Base-by-base conservation (phyloP, 2,888 invertebrate genomes). In the Embidobia sp. region DNA sequence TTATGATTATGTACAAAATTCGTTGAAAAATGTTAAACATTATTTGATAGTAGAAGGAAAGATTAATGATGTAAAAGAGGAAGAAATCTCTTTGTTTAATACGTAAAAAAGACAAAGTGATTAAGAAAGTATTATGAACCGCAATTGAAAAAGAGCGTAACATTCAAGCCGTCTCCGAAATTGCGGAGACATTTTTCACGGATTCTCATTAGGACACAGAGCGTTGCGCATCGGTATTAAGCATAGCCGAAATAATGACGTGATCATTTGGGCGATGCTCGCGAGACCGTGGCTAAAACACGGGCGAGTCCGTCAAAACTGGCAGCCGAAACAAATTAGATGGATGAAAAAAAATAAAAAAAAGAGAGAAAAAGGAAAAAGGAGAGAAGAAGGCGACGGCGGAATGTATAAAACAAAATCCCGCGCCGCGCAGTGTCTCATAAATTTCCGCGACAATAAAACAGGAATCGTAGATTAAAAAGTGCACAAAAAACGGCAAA, bases 391-490 rank as follows among this genome's bases (percentile, higher is more conserved):
- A 40, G 16, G 19, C 22, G 13, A 4, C 7, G 18, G 3, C 10
- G 48, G 37, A 49, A 49, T 49, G n/a, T n/a, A 22, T 44, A 40
- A 57, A 51, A 49, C 67, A 29, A 48, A 55, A 55, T 55, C 29
- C 18, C 22, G 11, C 31, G 31, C 13, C 31, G 4, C 18, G 51
- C 49, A 13, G 10, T 18, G 53, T 61, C 61, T 70, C 70, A 48
- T 70, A 70, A 70, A 70, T 70, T 61, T 61, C 15, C 19, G 19
- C 11, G 37, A 46, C 61, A 53, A 35, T 53, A 70, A 51, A 70
- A 70, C 44, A 35, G 35, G 35, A 61, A 53, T 53, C 44, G 63
- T 19, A 55, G 72, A 72, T 72, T 61, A 72, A 72, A 72, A 63
- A 63, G 55, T 55, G 35, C 46, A 40, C 46, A 48, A 63, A 61